Evolutionary conservation across 2,888 invertebrate species (phyloP).

Genomic region (Tetragnatha montana): DNA sequence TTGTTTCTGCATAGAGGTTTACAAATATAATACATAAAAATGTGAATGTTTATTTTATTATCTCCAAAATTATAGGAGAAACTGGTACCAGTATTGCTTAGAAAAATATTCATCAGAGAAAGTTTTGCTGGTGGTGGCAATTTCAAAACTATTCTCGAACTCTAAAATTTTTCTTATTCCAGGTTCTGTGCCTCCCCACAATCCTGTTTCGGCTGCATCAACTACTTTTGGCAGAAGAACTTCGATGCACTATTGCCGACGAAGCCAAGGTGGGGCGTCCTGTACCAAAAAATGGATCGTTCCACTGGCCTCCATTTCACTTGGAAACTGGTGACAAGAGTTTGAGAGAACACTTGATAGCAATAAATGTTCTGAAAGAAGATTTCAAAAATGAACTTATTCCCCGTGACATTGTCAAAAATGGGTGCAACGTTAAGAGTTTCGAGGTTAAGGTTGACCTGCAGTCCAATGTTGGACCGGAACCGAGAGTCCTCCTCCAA

Average conservation of each 20-base stretch:
- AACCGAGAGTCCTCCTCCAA: constrained; percentile 74
- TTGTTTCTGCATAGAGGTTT: too few relatives aligned
- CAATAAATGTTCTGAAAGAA: neutral
- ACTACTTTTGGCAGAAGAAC: constrained; percentile 84
- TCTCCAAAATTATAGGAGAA: too few relatives aligned
- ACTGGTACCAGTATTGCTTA: too few relatives aligned
- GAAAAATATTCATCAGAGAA: too few relatives aligned
- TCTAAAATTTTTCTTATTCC: constrained; percentile 77
- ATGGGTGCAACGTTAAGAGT: constrained; percentile 42
- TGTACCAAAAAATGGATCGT: constrained; percentile 12
- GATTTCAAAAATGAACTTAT: neutral
- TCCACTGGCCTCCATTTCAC: constrained; percentile 72
- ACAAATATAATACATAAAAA: too few relatives aligned
- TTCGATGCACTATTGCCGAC: constrained; percentile 80
- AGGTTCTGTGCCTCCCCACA: constrained; percentile 88
- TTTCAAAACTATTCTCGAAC: too few relatives aligned
- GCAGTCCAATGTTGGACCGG: constrained; percentile 25
- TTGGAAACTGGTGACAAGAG: constrained; percentile 73
- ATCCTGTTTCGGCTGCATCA: constrained; percentile 86
- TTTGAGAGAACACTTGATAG: constrained; percentile 22
- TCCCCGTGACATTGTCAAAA: constrained; percentile 45
- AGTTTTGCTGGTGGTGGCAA: too few relatives aligned
- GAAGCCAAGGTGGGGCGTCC: constrained; percentile 78
- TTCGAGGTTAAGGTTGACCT: constrained; percentile 44
- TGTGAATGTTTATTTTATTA: too few relatives aligned